phyloP scores from a whole-genome alignment of 2,797 vertebrate genomes.

The Rachycentron canadum region DNA sequence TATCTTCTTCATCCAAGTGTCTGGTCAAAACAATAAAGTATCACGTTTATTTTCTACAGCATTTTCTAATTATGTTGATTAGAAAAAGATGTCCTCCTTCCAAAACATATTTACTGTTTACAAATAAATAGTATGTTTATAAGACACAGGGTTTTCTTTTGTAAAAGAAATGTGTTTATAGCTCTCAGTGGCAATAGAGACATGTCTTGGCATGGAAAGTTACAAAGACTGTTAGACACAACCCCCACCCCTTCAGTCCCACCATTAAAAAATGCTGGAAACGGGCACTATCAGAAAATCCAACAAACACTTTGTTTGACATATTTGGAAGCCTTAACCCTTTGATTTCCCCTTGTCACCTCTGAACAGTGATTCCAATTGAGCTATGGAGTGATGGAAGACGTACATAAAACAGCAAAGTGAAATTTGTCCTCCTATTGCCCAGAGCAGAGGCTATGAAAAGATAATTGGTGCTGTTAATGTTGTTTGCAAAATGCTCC shows the following conservation, averaged over 20 bases:
- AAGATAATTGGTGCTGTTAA: constrained; percentile 72
- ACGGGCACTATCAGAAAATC: background rate
- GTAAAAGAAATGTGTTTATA: background rate
- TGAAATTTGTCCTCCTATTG: constrained; percentile 48
- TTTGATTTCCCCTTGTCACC: constrained; percentile 18
- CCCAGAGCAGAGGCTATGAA: constrained; percentile 56
- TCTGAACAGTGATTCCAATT: constrained; percentile 21
- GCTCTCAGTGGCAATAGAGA: background rate
- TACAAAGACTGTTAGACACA: background rate
- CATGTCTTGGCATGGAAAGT: background rate
- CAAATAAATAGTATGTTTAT: background rate
- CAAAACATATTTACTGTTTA: background rate
- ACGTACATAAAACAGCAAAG: constrained; percentile 40
- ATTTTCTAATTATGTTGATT: background rate
- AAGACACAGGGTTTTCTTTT: background rate
- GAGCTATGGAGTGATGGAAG: constrained; percentile 39
- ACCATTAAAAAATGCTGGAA: background rate
- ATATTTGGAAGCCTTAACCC: constrained; percentile 5
- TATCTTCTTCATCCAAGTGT: background rate
- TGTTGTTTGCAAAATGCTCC: constrained; percentile 68
- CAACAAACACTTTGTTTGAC: constrained; percentile 8
- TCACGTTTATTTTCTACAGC: background rate
- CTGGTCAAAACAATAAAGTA: background rate
- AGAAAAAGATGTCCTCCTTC: background rate
- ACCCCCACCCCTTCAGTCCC: background rate